A percentile compares a stretch with the other conserved stretches of the same genome.
Conservation (phyloP, 1,140 invertebrate species). For the Batillaria attramentaria region DNA sequence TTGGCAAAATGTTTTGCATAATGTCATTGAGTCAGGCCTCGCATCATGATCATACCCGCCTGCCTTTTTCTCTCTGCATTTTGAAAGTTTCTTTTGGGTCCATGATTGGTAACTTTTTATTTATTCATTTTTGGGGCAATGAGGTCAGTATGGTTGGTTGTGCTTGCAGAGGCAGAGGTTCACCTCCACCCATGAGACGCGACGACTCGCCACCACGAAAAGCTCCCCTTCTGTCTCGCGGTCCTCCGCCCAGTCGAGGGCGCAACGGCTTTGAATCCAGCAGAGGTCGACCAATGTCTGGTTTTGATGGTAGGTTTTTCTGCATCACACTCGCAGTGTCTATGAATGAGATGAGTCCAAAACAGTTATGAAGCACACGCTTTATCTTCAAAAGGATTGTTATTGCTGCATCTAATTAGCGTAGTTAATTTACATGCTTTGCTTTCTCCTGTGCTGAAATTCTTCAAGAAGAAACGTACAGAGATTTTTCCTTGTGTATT, state of each 20-base stretch:
- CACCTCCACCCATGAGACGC: conserved; percentile 25
- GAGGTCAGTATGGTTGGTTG: conserved; percentile 1
- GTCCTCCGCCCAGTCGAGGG: conserved; percentile 3
- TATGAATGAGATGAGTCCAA: background rate
- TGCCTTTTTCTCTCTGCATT: too few species aligned
- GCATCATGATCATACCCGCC: too few species aligned
- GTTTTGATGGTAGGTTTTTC: conserved; percentile 19
- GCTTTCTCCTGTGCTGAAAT: too few species aligned
- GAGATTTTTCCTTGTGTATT: background rate
- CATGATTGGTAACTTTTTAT: too few species aligned
- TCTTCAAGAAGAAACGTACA: too few species aligned
- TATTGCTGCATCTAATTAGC: too few species aligned
- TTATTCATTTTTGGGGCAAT: background rate
- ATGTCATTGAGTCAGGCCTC: too few species aligned
- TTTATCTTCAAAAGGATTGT: background rate
- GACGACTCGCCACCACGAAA: conserved; percentile 23
- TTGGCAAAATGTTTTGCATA: too few species aligned
- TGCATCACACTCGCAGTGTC: background rate
- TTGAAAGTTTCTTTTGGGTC: too few species aligned
- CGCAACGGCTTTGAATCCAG: conserved; percentile 31
- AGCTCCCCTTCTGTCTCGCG: background rate
- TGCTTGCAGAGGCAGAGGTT: conserved; percentile 1
- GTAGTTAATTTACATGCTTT: too few species aligned
- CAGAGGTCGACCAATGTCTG: conserved; percentile 19
- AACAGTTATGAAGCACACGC: background rate